A percentile compares a stretch with the other conserved stretches of the same genome.
Conservation (phyloP, 2,888 invertebrate species). For the Artemia sinica region DNA sequence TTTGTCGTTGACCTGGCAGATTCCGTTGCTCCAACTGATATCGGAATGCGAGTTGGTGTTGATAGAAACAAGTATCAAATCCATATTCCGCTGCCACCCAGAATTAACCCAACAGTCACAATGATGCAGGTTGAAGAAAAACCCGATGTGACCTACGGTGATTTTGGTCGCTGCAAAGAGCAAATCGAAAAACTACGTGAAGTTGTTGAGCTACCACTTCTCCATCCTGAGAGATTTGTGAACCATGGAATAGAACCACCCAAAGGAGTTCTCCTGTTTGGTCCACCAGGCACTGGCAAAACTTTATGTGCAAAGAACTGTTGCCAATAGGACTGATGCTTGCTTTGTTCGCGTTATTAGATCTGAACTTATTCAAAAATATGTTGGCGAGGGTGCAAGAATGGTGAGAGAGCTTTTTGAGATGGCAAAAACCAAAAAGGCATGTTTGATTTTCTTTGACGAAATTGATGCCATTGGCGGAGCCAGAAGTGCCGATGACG, state of each 20-base stretch:
- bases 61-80: conserved; percentile 99
- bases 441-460: conserved; percentile 97
- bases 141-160: conserved; percentile 97
- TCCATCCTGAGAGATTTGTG: conserved; percentile 85
- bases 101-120: conserved; percentile 98
- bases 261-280: conserved; percentile 90
- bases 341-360: too few species aligned
- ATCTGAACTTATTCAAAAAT: too few species aligned
- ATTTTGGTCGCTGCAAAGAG: conserved; percentile 98
- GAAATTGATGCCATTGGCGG: conserved; percentile 99
- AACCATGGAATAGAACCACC: conserved; percentile 98
- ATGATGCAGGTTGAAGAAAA: conserved; percentile 99
- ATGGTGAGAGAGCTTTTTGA: conserved; percentile 99
- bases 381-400: conserved; percentile 93
- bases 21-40: conserved; percentile 94
- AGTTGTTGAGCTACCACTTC: conserved; percentile 91
- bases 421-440: conserved; percentile 99
- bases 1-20: conserved; percentile 97
- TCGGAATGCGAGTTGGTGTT: conserved; percentile 89
- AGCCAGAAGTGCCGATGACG: conserved; percentile 81
- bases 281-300: conserved; percentile 97
- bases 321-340: conserved; percentile 96
- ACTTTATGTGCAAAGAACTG: conserved; percentile 94
- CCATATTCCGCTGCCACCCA: conserved; percentile 95
- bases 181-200: conserved; percentile 97